Percentiles rank a stretch among this genome's conserved stretches.
Evolutionary conservation across 2,888 invertebrate genomes (phyloP).

Genomic region (Dascillus cervinus): DNA sequence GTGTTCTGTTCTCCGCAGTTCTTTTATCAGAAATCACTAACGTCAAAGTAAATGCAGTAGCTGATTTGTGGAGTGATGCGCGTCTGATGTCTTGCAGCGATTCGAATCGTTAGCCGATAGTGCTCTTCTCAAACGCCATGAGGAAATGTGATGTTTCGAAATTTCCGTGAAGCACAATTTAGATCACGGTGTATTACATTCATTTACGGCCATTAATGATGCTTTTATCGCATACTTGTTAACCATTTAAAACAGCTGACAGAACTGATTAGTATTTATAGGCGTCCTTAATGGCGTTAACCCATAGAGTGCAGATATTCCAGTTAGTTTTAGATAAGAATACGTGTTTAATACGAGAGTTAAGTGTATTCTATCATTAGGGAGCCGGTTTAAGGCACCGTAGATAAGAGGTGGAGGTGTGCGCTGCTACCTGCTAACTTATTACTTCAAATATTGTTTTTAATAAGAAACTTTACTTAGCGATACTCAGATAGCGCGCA

Average conservation of each 20-base stretch:
- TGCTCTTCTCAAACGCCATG: too few species aligned
- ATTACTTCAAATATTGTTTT: too few species aligned
- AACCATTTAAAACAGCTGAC: slow-evolving; percentile 16
- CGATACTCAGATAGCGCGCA: too few species aligned
- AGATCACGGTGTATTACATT: background rate
- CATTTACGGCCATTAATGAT: slow-evolving; percentile 3
- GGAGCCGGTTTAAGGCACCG: slow-evolving; percentile 25
- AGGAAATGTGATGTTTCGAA: too few species aligned
- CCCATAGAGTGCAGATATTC: slow-evolving; percentile 21
- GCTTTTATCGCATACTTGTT: slow-evolving; percentile 7
- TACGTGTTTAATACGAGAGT: slow-evolving; percentile 24
- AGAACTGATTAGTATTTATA: slow-evolving; percentile 23
- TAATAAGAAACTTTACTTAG: too few species aligned
- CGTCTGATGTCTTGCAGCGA: slow-evolving; percentile 6
- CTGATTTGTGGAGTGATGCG: slow-evolving; percentile 22
- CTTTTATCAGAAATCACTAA: slow-evolving; percentile 16
- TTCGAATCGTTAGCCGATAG: too few species aligned
- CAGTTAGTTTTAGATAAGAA: slow-evolving; percentile 20
- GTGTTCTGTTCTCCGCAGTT: slow-evolving; percentile 17
- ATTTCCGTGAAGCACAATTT: too few species aligned
- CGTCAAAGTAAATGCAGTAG: slow-evolving; percentile 13
- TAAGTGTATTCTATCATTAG: slow-evolving; percentile 33
- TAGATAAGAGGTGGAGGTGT: slow-evolving; percentile 18
- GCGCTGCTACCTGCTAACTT: slow-evolving; percentile 25
- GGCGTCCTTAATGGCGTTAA: slow-evolving; percentile 18